Evolutionary conservation across 1,140 invertebrate species (phyloP).

Genomic region (Gonatopus flavifemur): DNA sequence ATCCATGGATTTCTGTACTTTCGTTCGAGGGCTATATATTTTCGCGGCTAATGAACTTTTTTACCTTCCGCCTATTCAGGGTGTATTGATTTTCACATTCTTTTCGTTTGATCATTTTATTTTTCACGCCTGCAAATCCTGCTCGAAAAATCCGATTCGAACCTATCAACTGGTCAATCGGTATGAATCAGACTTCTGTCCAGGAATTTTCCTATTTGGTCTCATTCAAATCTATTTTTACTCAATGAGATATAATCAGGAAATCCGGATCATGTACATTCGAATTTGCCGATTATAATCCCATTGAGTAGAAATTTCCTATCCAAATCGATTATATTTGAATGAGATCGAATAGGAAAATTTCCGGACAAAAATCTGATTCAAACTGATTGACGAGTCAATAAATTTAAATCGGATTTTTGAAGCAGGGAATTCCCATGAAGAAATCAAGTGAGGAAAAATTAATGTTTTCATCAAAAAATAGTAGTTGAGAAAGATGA

Average conservation of each 20-base stretch:
- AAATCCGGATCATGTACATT: not conserved
- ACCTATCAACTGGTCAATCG: too few species aligned
- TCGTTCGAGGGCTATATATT: too few species aligned
- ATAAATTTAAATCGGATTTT: not conserved
- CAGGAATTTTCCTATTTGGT: too few species aligned
- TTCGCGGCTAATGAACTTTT: too few species aligned
- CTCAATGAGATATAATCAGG: not conserved
- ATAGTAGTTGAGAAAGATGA: not conserved
- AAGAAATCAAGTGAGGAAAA: not conserved
- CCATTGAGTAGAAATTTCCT: slow-evolving; percentile 1
- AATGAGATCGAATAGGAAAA: not conserved
- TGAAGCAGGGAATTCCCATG: not conserved
- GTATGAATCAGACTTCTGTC: too few species aligned
- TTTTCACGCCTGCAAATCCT: slow-evolving; percentile 1
- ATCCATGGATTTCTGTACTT: not conserved
- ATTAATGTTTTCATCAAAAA: not conserved
- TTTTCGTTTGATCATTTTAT: too few species aligned
- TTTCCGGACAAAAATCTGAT: not conserved
- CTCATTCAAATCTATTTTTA: too few species aligned
- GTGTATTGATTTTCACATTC: too few species aligned
- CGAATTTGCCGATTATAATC: slow-evolving; percentile 1
- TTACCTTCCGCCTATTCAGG: too few species aligned
- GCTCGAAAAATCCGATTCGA: not conserved
- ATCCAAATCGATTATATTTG: not conserved
- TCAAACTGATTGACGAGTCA: not conserved